A percentile compares a stretch with the other conserved stretches of the same genome.
Evolutionary conservation across 2,888 invertebrate genomes (phyloP).

Genomic region (Sceliomorpha sp.): DNA sequence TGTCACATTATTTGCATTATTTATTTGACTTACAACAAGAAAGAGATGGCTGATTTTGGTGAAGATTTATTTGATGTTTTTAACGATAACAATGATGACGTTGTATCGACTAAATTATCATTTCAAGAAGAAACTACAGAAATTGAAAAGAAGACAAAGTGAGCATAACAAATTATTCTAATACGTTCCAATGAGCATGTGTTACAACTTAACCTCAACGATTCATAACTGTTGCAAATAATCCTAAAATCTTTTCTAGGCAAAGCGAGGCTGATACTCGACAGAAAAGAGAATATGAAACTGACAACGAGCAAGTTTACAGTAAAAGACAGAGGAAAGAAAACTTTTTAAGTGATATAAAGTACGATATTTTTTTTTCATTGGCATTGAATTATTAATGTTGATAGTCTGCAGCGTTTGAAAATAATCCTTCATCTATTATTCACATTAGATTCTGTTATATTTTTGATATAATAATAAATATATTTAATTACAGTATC

Average conservation of each 20-base stretch:
- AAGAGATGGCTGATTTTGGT: constrained; percentile 74
- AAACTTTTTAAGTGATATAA: constrained; percentile 71
- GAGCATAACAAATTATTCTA: constrained; percentile 18
- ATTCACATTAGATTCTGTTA: too few species aligned
- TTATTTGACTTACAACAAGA: constrained; percentile 3
- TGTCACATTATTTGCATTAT: background rate
- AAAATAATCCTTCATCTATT: too few species aligned
- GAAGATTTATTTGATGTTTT: constrained; percentile 79
- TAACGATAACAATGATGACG: constrained; percentile 72
- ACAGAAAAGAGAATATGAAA: constrained; percentile 63
- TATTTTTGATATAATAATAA: too few species aligned
- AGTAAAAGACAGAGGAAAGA: constrained; percentile 69
- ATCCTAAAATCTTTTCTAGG: background rate
- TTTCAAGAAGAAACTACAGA: constrained; percentile 40
- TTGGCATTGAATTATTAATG: background rate
- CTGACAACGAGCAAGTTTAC: constrained; percentile 46
- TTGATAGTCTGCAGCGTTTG: constrained; percentile 4
- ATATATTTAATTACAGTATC: constrained; percentile 81
- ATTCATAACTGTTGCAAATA: background rate
- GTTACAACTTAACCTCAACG: constrained; percentile 1
- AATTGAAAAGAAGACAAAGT: constrained; percentile 37
- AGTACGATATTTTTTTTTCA: constrained; percentile 63
- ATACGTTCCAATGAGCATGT: too few species aligned
- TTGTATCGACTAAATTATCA: constrained; percentile 57
- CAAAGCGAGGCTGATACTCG: too few species aligned